phyloP scores from a whole-genome alignment of 2,888 invertebrate genomes.

The Dicycla oo region DNA sequence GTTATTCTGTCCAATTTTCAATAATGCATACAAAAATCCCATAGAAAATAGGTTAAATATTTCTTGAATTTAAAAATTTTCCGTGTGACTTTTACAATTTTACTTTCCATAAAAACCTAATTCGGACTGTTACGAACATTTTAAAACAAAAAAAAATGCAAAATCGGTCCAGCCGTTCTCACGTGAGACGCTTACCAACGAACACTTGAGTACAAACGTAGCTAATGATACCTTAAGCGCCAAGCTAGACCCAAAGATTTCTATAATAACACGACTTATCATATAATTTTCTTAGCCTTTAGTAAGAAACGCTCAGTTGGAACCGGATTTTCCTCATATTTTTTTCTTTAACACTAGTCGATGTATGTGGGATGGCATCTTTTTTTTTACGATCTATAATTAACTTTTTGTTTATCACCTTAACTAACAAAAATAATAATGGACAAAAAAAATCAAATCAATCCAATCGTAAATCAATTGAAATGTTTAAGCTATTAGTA shows the following conservation, averaged over 20 bases:
- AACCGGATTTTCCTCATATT: slow-evolving; percentile 69
- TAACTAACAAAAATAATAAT: slow-evolving; percentile 23
- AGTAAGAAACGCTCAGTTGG: slow-evolving; percentile 30
- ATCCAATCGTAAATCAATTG: slow-evolving; percentile 39
- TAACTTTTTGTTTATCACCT: slow-evolving; percentile 31
- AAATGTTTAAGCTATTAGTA: neutral
- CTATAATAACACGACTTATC: slow-evolving; percentile 41
- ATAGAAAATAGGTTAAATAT: too few relatives aligned
- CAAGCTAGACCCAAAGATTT: slow-evolving; percentile 22
- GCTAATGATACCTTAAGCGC: slow-evolving; percentile 17
- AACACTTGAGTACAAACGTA: slow-evolving; percentile 5
- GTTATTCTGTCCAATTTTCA: too few relatives aligned
- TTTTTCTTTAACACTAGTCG: slow-evolving; percentile 4
- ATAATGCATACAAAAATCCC: too few relatives aligned
- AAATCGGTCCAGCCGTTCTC: too few relatives aligned
- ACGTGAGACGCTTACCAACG: too few relatives aligned
- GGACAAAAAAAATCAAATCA: too few relatives aligned
- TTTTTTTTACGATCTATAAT: slow-evolving; percentile 23
- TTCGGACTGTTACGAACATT: too few relatives aligned
- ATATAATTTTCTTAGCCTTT: slow-evolving; percentile 52
- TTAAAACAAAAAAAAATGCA: too few relatives aligned
- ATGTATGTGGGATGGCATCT: slow-evolving; percentile 16
- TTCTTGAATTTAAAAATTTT: too few relatives aligned
- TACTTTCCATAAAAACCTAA: too few relatives aligned
- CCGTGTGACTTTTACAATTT: too few relatives aligned